phyloP scores from a whole-genome alignment of 2,888 invertebrate genomes.

The Biston betularia region DNA sequence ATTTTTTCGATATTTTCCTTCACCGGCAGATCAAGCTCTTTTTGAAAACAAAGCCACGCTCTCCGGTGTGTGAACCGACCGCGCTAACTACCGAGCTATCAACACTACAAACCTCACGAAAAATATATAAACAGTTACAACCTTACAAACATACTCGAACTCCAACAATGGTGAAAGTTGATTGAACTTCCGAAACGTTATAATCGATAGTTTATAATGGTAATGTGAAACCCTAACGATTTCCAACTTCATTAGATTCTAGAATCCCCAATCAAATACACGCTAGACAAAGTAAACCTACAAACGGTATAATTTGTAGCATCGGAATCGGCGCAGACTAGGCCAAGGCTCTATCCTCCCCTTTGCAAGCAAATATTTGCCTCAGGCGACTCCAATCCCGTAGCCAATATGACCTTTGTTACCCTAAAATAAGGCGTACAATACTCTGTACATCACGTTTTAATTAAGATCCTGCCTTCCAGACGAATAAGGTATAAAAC shows the following conservation, averaged over 20 bases:
- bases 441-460: conserved; percentile 47
- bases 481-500: conserved; percentile 20
- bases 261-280: conserved; percentile 28
- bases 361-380: conserved; percentile 60
- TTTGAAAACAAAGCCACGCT: no score
- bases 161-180: conserved; percentile 10
- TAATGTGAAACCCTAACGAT: conserved; percentile 1
- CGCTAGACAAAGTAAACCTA: conserved; percentile 43
- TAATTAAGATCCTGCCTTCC: conserved; percentile 47
- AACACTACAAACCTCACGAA: no score
- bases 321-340: conserved; percentile 44
- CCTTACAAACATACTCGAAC: background rate
- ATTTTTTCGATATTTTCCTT: no score
- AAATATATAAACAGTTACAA: background rate
- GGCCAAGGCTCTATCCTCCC: conserved; percentile 48
- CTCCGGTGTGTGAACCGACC: no score
- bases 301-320: conserved; percentile 40
- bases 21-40: no score
- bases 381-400: conserved; percentile 26
- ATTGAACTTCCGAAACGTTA: background rate
- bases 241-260: conserved; percentile 15
- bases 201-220: conserved; percentile 3
- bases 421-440: conserved; percentile 45
- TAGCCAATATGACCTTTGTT: conserved; percentile 47
- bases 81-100: no score